Conservation (phyloP, 1,140 invertebrate species). For the Neelides sp. region DNA sequence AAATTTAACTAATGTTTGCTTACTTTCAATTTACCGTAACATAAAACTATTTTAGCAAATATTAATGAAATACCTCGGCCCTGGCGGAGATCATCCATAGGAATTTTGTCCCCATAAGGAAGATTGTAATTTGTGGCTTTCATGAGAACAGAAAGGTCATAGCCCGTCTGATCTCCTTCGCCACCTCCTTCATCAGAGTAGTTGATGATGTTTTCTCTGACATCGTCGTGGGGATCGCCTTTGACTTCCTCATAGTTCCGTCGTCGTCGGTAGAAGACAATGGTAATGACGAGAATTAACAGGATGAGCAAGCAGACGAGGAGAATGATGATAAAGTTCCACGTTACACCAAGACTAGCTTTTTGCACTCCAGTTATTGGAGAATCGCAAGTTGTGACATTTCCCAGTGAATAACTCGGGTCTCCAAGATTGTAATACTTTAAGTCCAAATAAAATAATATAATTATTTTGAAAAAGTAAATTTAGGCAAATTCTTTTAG, state of each 20-base stretch:
- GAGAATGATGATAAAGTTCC: slow-evolving; percentile 71
- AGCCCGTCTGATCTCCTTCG: slow-evolving; percentile 81
- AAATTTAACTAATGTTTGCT: too few species aligned
- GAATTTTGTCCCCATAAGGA: slow-evolving; percentile 36
- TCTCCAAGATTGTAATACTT: slow-evolving; percentile 62
- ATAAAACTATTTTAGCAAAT: too few species aligned
- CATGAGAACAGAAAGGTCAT: slow-evolving; percentile 79
- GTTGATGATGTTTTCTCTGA: slow-evolving; percentile 90
- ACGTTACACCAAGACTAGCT: slow-evolving; percentile 64
- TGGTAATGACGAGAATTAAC: slow-evolving; percentile 66
- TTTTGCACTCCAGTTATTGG: slow-evolving; percentile 53
- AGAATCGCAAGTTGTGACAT: slow-evolving; percentile 49
- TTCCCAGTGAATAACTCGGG: slow-evolving; percentile 51
- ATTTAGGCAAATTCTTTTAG: too few species aligned
- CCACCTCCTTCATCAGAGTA: slow-evolving; percentile 95
- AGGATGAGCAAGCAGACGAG: slow-evolving; percentile 62
- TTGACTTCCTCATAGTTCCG: slow-evolving; percentile 66
- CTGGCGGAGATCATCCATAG: slow-evolving; percentile 33
- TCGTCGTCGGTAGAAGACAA: slow-evolving; percentile 64
- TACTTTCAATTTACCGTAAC: too few species aligned
- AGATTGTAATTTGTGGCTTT: slow-evolving; percentile 51
- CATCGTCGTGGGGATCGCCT: slow-evolving; percentile 82
- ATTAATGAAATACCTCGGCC: slow-evolving; percentile 15
- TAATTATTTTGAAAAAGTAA: too few species aligned
- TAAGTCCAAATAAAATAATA: slow-evolving; percentile 29